Evolutionary conservation across 2,113 vertebrate genomes (phyloP).

Genomic region (Taurulus bubalis): DNA sequence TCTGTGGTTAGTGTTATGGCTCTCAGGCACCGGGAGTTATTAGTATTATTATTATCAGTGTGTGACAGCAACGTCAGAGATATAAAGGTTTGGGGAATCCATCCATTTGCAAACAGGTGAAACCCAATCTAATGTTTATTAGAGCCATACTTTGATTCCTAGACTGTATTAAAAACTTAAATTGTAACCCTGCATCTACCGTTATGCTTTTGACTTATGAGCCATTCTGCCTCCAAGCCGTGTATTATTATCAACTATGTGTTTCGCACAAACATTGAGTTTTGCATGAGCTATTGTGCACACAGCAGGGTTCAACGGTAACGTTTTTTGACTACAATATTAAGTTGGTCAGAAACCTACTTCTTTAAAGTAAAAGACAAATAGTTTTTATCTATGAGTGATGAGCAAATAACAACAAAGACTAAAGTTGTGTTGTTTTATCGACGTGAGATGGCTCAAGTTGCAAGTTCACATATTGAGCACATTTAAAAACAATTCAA

Average conservation of each 20-base stretch:
- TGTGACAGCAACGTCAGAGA: not conserved
- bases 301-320: no score
- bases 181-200: not conserved
- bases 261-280: no score
- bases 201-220: no score
- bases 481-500: no score
- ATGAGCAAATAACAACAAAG: not conserved
- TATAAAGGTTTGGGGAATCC: not conserved
- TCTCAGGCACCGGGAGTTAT: not conserved
- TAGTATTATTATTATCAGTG: not conserved
- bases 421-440: no score
- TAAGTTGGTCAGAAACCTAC: no score
- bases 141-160: not conserved
- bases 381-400: not conserved
- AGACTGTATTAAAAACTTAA: not conserved
- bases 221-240: no score
- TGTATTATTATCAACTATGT: no score
- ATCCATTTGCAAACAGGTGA: not conserved
- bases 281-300: no score
- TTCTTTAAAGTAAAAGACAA: not conserved
- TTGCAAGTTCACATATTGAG: no score
- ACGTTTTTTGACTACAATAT: no score
- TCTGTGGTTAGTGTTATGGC: constrained; percentile 15
- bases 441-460: no score
- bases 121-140: not conserved